Base-by-base conservation (phyloP, 2,888 invertebrate species). In the Hypercompe scribonia region DNA sequence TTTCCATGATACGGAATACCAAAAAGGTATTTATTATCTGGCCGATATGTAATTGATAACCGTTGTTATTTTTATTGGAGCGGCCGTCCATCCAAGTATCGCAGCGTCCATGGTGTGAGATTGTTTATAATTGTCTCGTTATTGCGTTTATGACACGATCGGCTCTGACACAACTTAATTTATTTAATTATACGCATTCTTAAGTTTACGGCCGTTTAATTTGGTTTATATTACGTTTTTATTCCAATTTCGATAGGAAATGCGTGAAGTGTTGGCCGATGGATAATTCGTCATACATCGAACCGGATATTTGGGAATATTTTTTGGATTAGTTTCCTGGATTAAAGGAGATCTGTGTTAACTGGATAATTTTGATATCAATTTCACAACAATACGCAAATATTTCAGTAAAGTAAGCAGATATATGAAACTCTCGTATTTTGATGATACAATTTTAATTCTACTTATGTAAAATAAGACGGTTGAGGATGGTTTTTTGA, bases 21-120 rank as follows among this genome's bases (percentile, higher is more conserved):
- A 76, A 84, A 84, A 78, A 81, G 77, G 81, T 87, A 84, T 88
- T 86, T 84, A 86, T 87, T 82, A 78, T 72, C 75, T 80, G 84
- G 79, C 75, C 86, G 81, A 86, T 87, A 87, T 85, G 83, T 90
- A 88, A 90, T 89, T 86, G 85, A 88, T 88, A 87, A 86, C 84
- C 84, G 86, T 86, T 86, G 84, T 86, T 89, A 87, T 86, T 86
- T 87, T 88, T 88, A 90, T 87, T 85, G 76, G 74, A 67, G 61
- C 58, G 31, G 76, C 74, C 81, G 82, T 76, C 79, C 76, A 78
- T 71, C 71, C 61, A 72, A 69, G 69, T 46, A 72, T 65, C 67
- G 36, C 10, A 28, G 65, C 64, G 42, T 70, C 70, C 66, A 67
- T 81, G 82, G 81, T 79, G 79, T 83, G 80, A 85, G 85, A 87